Percentiles rank a stretch among this genome's conserved stretches.
phyloP scores from a whole-genome alignment of 2,888 invertebrate species.

The Agrilus cyanescens region DNA sequence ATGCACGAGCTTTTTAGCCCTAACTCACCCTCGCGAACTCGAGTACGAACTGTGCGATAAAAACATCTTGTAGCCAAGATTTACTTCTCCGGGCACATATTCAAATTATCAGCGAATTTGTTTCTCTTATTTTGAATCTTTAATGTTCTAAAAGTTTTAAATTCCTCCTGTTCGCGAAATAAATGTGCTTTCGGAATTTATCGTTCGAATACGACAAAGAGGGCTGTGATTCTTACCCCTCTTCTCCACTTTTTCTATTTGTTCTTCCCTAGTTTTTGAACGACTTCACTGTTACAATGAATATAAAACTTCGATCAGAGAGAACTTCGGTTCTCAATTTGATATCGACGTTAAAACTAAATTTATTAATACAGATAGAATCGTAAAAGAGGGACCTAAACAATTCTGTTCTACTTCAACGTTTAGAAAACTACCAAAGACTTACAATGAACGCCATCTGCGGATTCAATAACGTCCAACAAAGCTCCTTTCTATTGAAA shows the following conservation, averaged over 20 bases:
- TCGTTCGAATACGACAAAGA: too few species aligned
- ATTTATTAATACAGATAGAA: too few species aligned
- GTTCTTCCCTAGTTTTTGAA: conserved; percentile 3
- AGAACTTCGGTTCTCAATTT: too few species aligned
- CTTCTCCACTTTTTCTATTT: conserved; percentile 11
- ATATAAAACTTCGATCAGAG: too few species aligned
- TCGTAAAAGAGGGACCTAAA: too few species aligned
- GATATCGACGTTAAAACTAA: too few species aligned
- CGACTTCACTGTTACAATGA: too few species aligned
- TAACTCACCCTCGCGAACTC: conserved; percentile 30
- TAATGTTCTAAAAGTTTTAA: conserved; percentile 28
- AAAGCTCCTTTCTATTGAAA: too few species aligned
- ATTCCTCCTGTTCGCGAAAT: conserved; percentile 20
- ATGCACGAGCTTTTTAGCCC: conserved; percentile 37
- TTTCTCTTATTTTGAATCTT: conserved; percentile 36
- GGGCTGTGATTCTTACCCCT: conserved; percentile 13
- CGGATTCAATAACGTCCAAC: too few species aligned
- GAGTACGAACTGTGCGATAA: conserved; percentile 35
- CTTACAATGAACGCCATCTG: too few species aligned
- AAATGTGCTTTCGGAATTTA: conserved; percentile 20
- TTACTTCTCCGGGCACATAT: conserved; percentile 39
- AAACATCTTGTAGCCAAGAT: conserved; percentile 40
- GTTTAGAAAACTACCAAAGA: too few species aligned
- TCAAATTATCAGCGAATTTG: conserved; percentile 42
- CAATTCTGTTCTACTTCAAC: too few species aligned